Conservation (phyloP, 2,888 invertebrate species). For the Leptinotarsa peninsularis region DNA sequence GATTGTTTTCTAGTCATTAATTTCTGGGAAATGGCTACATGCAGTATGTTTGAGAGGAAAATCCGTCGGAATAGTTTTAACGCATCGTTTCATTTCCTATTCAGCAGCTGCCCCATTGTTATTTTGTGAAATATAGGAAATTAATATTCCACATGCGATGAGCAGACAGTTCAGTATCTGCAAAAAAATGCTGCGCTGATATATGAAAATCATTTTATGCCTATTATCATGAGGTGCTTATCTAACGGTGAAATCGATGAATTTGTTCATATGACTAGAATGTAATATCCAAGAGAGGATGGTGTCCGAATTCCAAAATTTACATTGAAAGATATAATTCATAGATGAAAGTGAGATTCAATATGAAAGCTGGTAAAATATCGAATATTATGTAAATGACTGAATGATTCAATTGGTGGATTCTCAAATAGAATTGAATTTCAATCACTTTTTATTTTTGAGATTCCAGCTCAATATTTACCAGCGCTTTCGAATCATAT, state of each 20-base stretch:
- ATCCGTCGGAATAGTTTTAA: constrained; percentile 31
- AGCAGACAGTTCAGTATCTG: not conserved
- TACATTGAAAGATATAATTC: not conserved
- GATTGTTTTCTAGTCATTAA: not conserved
- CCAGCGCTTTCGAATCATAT: too few species aligned
- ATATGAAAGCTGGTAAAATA: not conserved
- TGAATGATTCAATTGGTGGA: too few species aligned
- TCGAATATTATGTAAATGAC: too few species aligned
- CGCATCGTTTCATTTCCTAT: constrained; percentile 24
- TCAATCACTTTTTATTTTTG: too few species aligned
- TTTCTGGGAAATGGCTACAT: not conserved
- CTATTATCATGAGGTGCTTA: not conserved
- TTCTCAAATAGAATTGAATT: too few species aligned
- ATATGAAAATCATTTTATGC: not conserved
- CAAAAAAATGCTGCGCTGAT: not conserved
- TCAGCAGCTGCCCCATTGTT: constrained; percentile 5
- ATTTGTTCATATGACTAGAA: not conserved
- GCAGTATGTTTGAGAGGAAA: constrained; percentile 11
- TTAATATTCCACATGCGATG: not conserved
- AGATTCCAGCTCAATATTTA: too few species aligned
- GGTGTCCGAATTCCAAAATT: not conserved
- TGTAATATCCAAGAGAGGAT: not conserved
- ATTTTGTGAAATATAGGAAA: constrained; percentile 5
- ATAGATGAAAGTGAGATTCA: not conserved
- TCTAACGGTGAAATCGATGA: not conserved